phyloP scores from a whole-genome alignment of 2,797 vertebrate species.

The Calcarius lapponicus region DNA sequence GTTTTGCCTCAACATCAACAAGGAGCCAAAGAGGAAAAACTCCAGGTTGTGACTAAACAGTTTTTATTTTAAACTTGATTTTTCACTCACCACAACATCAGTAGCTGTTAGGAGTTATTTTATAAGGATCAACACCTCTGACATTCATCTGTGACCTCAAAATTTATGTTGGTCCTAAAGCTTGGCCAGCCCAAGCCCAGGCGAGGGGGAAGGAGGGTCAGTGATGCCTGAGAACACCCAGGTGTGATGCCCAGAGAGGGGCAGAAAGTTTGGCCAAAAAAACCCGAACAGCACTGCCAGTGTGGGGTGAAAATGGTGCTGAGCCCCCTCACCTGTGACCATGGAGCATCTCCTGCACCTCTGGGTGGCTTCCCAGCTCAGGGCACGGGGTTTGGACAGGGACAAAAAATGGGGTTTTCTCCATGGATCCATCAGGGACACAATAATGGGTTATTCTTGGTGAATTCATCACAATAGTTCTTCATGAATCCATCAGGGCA shows the following conservation, averaged over 20 bases:
- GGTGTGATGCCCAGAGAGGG: not conserved
- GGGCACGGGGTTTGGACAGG: not conserved
- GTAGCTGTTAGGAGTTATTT: not conserved
- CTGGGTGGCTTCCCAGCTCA: not conserved
- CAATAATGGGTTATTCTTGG: too few species aligned
- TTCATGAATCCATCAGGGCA: too few species aligned
- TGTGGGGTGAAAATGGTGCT: not conserved
- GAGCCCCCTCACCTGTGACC: not conserved
- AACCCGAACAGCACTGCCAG: rapidly evolving
- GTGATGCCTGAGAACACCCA: rapidly evolving
- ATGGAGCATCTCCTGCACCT: rapidly evolving
- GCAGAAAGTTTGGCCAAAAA: not conserved
- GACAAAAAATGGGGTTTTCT: not conserved
- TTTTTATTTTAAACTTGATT: not conserved
- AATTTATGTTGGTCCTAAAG: not conserved
- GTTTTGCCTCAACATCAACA: not conserved
- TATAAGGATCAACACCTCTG: not conserved
- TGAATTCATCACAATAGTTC: too few species aligned
- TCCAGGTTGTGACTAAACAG: not conserved
- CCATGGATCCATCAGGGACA: too few species aligned
- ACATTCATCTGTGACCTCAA: not conserved
- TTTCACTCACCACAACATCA: rapidly evolving
- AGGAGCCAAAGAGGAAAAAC: not conserved
- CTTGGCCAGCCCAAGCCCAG: not conserved
- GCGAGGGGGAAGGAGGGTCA: not conserved